Evolutionary conservation across 2,888 invertebrate species (phyloP), one percentile per base, ranked within the genome.

Genomic region (Sepiola atlantica): DNA sequence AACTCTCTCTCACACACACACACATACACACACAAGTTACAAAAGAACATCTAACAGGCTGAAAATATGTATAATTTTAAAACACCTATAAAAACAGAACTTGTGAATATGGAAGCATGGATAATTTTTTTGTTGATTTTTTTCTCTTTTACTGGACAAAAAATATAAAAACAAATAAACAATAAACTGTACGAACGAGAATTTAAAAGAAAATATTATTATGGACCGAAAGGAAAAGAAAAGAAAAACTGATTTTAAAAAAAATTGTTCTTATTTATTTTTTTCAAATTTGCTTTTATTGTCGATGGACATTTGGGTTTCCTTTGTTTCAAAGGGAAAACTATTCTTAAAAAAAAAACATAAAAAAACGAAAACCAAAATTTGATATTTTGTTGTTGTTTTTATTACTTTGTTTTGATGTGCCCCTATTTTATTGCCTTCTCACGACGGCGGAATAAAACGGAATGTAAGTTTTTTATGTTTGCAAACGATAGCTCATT

Each of bases 201-300:
- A 77, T 77, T n/a, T 77, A n/a, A 77, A 77, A 77, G 12, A 16
- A 77, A 77, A 1, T n/a, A 77, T 77, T 77, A 77, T n/a, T 77
- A 77, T 32, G n/a, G 77, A 77, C 77, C n/a, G 77, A 77, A 14
- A 77, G 45, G 45, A 77, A 57, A 77, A 77, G 77, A 77, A 14
- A 77, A 8, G 45, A 77, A 57, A 77, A 77, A 77, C 77, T 77
- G 77, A 77, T 77, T 77, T n/a, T 45, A 45, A 77, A 77, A 77
- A 57, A 77, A 77, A 77, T 77, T 77, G 77, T 77, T 77, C 77
- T 77, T 77, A 77, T 77, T 77, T 77, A 77, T 77, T 77, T 77
- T 77, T 77, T 77, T 77, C 77, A 77, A 77, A 77, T 77, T 77
- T 77, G 77, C 77, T 77, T 77, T 77, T 32, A 77, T 77, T 77